Conservation (phyloP, 2,113 vertebrate species). For the Turdus rufiventris region DNA sequence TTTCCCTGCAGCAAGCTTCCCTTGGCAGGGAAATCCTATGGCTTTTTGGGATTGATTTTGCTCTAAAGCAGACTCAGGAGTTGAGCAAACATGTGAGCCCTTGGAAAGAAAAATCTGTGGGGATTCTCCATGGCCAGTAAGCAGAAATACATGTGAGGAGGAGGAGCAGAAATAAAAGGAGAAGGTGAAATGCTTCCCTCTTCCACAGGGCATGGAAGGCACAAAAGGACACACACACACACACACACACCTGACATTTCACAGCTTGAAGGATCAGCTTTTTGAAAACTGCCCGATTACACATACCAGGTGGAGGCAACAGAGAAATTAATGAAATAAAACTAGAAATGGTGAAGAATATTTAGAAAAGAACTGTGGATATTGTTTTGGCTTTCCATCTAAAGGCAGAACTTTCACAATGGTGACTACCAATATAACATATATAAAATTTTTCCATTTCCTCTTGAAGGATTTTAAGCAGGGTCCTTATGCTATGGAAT, state of each 20-base stretch:
- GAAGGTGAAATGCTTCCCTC: neutral
- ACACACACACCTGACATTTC: neutral
- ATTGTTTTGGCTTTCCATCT: neutral
- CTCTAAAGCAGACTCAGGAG: neutral
- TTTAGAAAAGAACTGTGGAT: neutral
- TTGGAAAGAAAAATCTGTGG: neutral
- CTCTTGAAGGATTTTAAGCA: neutral
- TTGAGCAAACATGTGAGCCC: neutral
- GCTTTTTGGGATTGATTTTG: neutral
- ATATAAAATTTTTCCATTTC: neutral
- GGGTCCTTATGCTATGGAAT: neutral
- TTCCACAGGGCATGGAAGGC: neutral
- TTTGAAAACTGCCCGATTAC: neutral
- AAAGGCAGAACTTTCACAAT: neutral
- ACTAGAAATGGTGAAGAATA: neutral
- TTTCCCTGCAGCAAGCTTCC: neutral
- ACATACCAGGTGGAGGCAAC: neutral
- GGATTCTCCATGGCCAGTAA: neutral
- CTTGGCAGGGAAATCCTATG: neutral
- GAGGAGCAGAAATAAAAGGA: neutral
- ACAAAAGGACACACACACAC: neutral
- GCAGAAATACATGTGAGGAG: neutral
- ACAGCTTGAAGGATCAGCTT: neutral
- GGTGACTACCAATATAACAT: neutral
- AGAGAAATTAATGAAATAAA: neutral